Percentiles rank a stretch among this genome's conserved stretches.
phyloP scores from a whole-genome alignment of 2,797 vertebrate genomes.

The Sebastes aleutianus region DNA sequence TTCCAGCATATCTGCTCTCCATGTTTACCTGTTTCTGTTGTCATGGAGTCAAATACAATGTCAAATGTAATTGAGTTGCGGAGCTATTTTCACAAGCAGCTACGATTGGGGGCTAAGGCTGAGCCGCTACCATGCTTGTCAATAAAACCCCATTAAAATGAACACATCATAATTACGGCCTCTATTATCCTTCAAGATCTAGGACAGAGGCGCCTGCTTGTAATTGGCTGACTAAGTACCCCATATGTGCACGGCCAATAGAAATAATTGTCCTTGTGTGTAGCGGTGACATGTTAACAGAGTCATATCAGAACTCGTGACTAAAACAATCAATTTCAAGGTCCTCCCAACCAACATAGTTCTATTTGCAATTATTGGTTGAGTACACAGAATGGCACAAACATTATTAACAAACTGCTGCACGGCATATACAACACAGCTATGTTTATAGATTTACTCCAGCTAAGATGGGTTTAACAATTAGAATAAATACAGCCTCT shows the following conservation, averaged over 20 bases:
- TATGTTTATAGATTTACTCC: constrained; percentile 36
- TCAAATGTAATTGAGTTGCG: constrained; percentile 75
- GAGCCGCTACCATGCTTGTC: constrained; percentile 70
- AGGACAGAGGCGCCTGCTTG: constrained; percentile 61
- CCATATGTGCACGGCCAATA: constrained; percentile 77
- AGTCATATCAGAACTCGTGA: constrained; percentile 61
- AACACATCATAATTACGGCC: constrained; percentile 80
- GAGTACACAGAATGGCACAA: constrained; percentile 12
- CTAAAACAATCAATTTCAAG: constrained; percentile 71
- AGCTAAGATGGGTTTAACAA: constrained; percentile 27
- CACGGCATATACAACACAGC: constrained; percentile 22
- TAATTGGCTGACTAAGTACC: constrained; percentile 78
- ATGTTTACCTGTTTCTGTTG: constrained; percentile 44
- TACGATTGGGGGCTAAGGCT: constrained; percentile 57
- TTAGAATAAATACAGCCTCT: constrained; percentile 21
- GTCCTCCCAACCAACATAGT: constrained; percentile 42
- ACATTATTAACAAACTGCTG: constrained; percentile 40
- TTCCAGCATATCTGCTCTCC: background rate
- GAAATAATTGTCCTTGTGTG: constrained; percentile 80
- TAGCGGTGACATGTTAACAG: constrained; percentile 63
- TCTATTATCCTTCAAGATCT: constrained; percentile 81
- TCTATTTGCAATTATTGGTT: constrained; percentile 49
- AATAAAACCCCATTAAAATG: constrained; percentile 81
- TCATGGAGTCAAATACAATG: constrained; percentile 67
- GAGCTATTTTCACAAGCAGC: constrained; percentile 73